Base-by-base conservation (phyloP, 1,140 invertebrate genomes). In the Chlorops oryzae region DNA sequence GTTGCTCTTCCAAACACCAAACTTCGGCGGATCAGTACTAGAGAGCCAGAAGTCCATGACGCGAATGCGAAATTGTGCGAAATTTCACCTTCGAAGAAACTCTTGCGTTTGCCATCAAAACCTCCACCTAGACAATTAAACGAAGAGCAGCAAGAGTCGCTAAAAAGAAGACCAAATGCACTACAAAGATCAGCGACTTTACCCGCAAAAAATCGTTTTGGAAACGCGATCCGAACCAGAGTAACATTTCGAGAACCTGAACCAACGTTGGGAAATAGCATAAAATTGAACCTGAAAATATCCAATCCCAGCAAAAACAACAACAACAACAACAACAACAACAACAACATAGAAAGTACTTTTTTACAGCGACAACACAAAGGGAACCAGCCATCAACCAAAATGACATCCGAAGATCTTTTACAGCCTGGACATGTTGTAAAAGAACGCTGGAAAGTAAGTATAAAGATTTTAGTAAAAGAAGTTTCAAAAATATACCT, bases 391-490 rank as follows among this genome's bases (percentile, higher is more conserved):
- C 24, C 13, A 41, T 43, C 68, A 85, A 85, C 75, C 75, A 91
- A 85, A 64, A 92, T 92, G 89, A 88, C 89, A 45, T 88, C 83
- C 58, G 93, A 96, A 76, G 94, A 98, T 76, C 80, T 98, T 42
- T 78, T 98, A 56, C 92, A 96, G 74, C 90, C 92, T 21, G 93
- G 92, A 43, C 92, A 96, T 78, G 86, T 97, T 37, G 92, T 98
- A 62, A 98, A 97, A 75, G 94, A 98, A 73, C 75, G 94, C 73
- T 98, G 94, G 93, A 96, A 96, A 89, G 93, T 98, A 65, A 55
- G 63, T 52, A n/a, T n/a, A n/a, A n/a, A n/a, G n/a, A n/a, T n/a
- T n/a, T n/a, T n/a, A n/a, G n/a, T n/a, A 20, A 24, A 23, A 39
- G 10, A 10, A 22, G 15, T 32, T 47, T 5, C 2, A 20, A 3